Evolutionary conservation across 2,113 vertebrate genomes (phyloP).

Genomic region (Corythornis vintsioides): DNA sequence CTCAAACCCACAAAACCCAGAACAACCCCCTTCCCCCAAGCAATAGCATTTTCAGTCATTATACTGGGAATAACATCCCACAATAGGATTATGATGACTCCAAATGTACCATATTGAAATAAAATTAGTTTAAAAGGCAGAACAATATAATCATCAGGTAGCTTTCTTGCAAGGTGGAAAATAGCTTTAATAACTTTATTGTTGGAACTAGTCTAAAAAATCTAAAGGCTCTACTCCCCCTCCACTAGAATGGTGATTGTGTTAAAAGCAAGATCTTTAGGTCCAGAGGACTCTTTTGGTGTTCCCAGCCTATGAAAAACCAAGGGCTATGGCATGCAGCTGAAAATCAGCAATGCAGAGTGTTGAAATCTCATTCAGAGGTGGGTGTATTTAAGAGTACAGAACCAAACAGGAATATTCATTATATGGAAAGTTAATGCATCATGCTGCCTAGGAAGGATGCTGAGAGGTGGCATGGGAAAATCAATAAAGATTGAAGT

Average conservation of each 20-base stretch:
- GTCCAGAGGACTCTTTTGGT: neutral
- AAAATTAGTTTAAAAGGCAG: constrained; percentile 49
- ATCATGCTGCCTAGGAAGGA: constrained; percentile 36
- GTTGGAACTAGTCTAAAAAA: constrained; percentile 1
- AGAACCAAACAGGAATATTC: constrained; percentile 46
- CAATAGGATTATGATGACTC: constrained; percentile 34
- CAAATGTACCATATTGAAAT: constrained; percentile 23
- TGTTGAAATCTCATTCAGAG: constrained; percentile 13
- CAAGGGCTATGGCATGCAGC: neutral
- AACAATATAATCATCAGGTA: constrained; percentile 13
- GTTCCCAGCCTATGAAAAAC: neutral
- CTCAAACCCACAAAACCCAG: neutral
- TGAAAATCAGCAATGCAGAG: constrained; percentile 38
- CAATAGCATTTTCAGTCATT: constrained; percentile 5
- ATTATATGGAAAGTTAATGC: constrained; percentile 51
- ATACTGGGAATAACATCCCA: constrained; percentile 24
- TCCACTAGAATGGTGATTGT: neutral
- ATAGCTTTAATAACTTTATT: constrained; percentile 24
- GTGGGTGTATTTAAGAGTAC: constrained; percentile 12
- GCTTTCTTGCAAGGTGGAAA: neutral
- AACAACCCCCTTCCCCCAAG: neutral
- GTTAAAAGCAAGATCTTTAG: constrained; percentile 21
- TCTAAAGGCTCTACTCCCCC: neutral
- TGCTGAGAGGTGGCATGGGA: neutral
- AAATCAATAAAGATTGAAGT: constrained; percentile 51